Base-by-base conservation (phyloP, 2,888 invertebrate species). In the Fragum fragum region DNA sequence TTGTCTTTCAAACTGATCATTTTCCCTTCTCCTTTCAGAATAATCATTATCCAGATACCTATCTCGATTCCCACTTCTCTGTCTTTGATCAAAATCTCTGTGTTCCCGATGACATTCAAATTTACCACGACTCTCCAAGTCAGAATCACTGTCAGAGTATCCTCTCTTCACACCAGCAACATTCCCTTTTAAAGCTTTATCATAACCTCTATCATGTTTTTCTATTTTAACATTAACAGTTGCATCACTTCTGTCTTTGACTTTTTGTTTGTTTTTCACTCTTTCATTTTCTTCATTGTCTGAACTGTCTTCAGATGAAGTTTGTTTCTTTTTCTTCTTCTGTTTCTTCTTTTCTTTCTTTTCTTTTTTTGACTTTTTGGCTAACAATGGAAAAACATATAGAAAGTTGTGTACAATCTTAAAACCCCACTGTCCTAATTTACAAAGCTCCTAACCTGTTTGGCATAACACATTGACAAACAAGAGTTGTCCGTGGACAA, bases 321-420 rank as follows among this genome's bases (percentile, higher is more conserved):
- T 82, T 28, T 81, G 84, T 18, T 82, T 78, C 73, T 85, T 88
- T 71, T 89, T 89, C 66, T 91, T 91, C 81, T 90, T 90, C 77
- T 90, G 87, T 76, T 90, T 87, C 83, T 90, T 87, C 68, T 91
- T 90, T 66, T 88, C 86, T 75, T 88, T 88, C 73, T 88, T 87
- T 69, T 88, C 88, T 72, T 91, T 88, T 68, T 85, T 84, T 26
- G 73, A 53, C 29, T 79, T 84, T 57, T 87, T 86, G 21, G 79
- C 85, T 87, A 57, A 3, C 9, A 57, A 57, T 26, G 57, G 57
- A 57, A 23, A 57, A 23, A 52, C 5, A 52, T 5, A n/a, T 3
- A 52, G 21, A n/a, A n/a, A n/a, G n/a, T n/a, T n/a, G n/a, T n/a
- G n/a, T n/a, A n/a, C n/a, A n/a, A n/a, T n/a, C n/a, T n/a, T n/a